Conservation (phyloP, 2,888 invertebrate species). For the Clitarchus hookeri region DNA sequence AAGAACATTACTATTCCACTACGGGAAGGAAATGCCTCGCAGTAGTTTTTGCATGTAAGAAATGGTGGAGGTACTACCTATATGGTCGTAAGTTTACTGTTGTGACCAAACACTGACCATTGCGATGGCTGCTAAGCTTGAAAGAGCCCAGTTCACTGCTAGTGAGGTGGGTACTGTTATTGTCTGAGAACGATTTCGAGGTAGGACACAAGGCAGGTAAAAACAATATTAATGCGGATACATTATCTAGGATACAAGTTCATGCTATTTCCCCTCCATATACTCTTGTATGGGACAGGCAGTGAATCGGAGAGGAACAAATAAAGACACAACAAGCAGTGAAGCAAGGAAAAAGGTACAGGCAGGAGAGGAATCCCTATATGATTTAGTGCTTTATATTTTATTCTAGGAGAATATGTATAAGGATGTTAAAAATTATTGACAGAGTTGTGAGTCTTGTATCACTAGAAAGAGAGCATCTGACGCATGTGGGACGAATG, state of each 20-base stretch:
- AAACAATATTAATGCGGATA: constrained; percentile 27
- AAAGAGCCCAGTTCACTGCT: constrained; percentile 32
- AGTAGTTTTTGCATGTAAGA: constrained; percentile 41
- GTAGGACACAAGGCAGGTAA: constrained; percentile 31
- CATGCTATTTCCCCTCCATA: background rate
- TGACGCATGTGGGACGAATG: background rate
- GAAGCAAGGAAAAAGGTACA: background rate
- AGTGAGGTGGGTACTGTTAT: constrained; percentile 30
- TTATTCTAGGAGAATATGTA: constrained; percentile 35
- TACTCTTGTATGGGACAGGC: constrained; percentile 23
- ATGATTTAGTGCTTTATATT: constrained; percentile 17
- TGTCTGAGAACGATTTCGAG: constrained; percentile 34
- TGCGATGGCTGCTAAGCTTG: constrained; percentile 36
- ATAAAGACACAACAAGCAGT: background rate
- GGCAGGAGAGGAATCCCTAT: background rate
- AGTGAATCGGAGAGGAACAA: constrained; percentile 26
- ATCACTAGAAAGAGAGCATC: constrained; percentile 32
- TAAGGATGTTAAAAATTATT: constrained; percentile 23
- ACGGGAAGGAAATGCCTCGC: constrained; percentile 41
- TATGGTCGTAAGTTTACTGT: constrained; percentile 40
- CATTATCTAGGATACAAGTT: constrained; percentile 27
- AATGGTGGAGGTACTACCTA: constrained; percentile 41
- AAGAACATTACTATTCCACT: constrained; percentile 40
- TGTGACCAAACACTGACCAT: constrained; percentile 40
- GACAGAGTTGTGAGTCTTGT: constrained; percentile 32